phyloP scores from a whole-genome alignment of 2,113 vertebrate genomes.

The Python bivittatus region DNA sequence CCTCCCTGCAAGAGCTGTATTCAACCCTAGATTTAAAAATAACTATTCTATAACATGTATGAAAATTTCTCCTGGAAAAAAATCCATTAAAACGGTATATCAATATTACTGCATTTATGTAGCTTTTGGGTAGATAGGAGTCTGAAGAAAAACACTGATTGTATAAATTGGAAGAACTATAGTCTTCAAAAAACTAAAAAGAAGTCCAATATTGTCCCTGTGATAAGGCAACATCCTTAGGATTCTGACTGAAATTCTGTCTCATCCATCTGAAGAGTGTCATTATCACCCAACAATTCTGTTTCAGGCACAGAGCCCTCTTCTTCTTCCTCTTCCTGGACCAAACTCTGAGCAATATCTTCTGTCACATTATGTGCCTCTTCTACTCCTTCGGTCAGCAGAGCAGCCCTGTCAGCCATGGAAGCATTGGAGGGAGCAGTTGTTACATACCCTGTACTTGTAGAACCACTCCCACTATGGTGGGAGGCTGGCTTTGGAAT shows the following conservation, averaged over 20 bases:
- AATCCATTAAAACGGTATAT: not conserved
- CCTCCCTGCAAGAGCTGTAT: conserved; percentile 58
- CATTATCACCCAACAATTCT: conserved; percentile 88
- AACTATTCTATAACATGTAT: conserved; percentile 31
- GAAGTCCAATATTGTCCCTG: conserved; percentile 20
- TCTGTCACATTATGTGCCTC: conserved; percentile 74
- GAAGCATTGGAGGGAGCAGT: conserved; percentile 88
- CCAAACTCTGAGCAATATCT: conserved; percentile 74
- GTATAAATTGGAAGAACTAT: conserved; percentile 25
- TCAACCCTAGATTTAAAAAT: conserved; percentile 47
- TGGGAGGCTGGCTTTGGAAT: conserved; percentile 89
- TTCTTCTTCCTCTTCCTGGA: conserved; percentile 80
- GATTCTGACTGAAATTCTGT: conserved; percentile 80
- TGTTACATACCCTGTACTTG: conserved; percentile 94
- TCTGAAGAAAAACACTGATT: conserved; percentile 29
- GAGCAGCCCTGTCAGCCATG: conserved; percentile 80
- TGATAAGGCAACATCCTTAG: conserved; percentile 58
- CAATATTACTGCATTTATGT: conserved; percentile 40
- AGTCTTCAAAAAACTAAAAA: conserved; percentile 34
- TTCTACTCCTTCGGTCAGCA: conserved; percentile 77
- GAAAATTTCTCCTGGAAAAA: conserved; percentile 29
- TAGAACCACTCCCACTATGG: conserved; percentile 95
- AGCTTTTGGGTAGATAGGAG: not conserved
- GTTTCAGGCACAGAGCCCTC: conserved; percentile 87
- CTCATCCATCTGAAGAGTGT: conserved; percentile 81